Percentiles rank a stretch among this genome's conserved stretches.
Evolutionary conservation across 2,797 vertebrate species (phyloP).

Genomic region (Dallia pectoralis): DNA sequence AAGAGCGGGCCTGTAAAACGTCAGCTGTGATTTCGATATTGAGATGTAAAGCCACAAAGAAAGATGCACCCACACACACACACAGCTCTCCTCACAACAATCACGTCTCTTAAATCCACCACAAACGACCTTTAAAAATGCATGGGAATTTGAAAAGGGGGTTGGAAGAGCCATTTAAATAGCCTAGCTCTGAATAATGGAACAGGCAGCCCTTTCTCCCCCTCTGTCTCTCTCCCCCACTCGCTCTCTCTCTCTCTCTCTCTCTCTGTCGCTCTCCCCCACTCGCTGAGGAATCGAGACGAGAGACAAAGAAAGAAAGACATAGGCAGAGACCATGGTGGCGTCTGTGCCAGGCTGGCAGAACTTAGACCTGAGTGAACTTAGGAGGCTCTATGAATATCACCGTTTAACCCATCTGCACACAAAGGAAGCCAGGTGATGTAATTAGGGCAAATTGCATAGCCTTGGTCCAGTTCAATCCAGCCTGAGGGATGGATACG

Average conservation of each 20-base stretch:
- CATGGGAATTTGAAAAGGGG: not conserved
- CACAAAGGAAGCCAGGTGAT: constrained; percentile 9
- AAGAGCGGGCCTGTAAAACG: no score
- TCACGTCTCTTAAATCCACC: not conserved
- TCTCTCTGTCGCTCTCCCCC: constrained; percentile 4
- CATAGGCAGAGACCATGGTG: not conserved
- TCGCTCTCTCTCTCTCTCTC: constrained; percentile 5
- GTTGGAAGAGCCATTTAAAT: not conserved
- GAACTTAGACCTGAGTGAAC: not conserved
- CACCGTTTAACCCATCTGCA: not conserved
- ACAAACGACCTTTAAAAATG: not conserved
- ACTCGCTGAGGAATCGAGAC: not conserved
- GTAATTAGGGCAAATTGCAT: not conserved
- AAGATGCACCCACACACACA: not conserved
- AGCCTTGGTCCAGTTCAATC: not conserved
- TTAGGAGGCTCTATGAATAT: not conserved
- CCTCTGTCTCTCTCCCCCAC: not conserved
- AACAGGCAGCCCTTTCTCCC: not conserved
- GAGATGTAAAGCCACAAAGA: not conserved
- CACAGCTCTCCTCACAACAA: not conserved
- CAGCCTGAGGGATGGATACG: no score
- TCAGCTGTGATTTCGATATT: no score
- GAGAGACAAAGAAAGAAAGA: constrained; percentile 9
- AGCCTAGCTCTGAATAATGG: not conserved
- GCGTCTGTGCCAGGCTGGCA: not conserved